phyloP scores from a whole-genome alignment of 2,888 invertebrate species.

The Morpho deidamia region DNA sequence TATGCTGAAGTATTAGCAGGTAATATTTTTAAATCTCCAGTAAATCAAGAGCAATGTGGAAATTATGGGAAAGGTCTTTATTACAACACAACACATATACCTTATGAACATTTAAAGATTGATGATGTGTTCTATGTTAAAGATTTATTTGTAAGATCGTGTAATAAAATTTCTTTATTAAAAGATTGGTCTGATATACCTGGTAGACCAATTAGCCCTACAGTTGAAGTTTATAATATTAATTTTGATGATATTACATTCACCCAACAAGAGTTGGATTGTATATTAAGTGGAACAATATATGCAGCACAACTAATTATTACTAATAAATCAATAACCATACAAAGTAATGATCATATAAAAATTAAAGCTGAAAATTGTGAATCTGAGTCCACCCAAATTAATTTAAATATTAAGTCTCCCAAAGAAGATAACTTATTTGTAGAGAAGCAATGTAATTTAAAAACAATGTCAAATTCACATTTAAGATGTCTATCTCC shows the following conservation, averaged over 20 bases:
- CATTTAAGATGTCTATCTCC: conserved; percentile 54
- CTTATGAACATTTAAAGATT: conserved; percentile 44
- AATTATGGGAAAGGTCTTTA: conserved; percentile 31
- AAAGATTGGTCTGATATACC: conserved; percentile 81
- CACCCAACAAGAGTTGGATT: conserved; percentile 54
- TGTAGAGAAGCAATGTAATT: not conserved
- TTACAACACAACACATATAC: conserved; percentile 42
- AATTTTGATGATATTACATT: conserved; percentile 50
- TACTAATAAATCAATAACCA: conserved; percentile 13
- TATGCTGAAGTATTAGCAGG: conserved; percentile 52
- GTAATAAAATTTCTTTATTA: conserved; percentile 59
- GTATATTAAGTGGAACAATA: conserved; percentile 53
- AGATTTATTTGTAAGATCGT: conserved; percentile 60
- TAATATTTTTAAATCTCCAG: conserved; percentile 10
- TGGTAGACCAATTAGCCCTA: conserved; percentile 80
- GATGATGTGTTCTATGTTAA: conserved; percentile 62
- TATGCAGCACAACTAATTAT: conserved; percentile 41
- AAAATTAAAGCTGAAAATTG: too few relatives aligned
- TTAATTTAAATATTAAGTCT: not conserved
- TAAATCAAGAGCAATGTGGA: conserved; percentile 12
- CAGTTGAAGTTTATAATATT: conserved; percentile 30
- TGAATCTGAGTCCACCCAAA: not conserved
- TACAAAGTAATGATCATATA: too few relatives aligned
- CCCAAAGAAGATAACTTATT: not conserved
- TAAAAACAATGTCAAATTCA: not conserved